These are phyloP conservation scores for Phthorimaea operculella DNA, from an alignment of 1,140 invertebrate species.

Conservation along the genomic window DNA sequence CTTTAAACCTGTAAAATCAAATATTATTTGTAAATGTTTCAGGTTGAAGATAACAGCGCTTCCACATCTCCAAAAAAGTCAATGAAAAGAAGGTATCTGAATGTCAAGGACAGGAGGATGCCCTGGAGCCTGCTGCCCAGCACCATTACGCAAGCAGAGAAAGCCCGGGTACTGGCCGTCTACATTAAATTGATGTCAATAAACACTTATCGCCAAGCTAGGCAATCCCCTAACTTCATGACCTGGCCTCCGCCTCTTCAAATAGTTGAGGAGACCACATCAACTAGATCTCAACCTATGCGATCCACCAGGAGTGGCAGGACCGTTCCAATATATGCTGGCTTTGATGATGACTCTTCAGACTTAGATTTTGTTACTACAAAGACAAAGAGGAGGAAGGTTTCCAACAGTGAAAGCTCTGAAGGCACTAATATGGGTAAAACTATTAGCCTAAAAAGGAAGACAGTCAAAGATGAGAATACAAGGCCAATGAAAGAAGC, in stretches of 20 bases:
- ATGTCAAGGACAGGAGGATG: slow-evolving; percentile 58
- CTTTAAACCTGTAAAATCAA: background rate
- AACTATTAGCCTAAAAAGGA: slow-evolving; percentile 49
- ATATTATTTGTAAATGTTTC: slow-evolving; percentile 15
- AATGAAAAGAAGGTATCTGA: slow-evolving; percentile 54
- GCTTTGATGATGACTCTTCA: slow-evolving; percentile 58
- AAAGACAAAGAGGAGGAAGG: slow-evolving; percentile 51
- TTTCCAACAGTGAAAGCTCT: slow-evolving; percentile 42
- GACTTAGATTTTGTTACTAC: slow-evolving; percentile 54
- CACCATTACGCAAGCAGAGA: slow-evolving; percentile 41
- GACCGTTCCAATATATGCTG: slow-evolving; percentile 51
- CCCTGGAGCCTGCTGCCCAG: slow-evolving; percentile 62
- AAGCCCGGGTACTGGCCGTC: slow-evolving; percentile 49
- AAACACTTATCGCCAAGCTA: slow-evolving; percentile 49
- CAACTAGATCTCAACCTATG: slow-evolving; percentile 41
- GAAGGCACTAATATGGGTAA: slow-evolving; percentile 43
- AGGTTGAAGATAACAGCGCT: slow-evolving; percentile 24
- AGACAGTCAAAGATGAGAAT: slow-evolving; percentile 47
- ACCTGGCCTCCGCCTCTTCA: slow-evolving; percentile 52
- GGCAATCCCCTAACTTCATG: slow-evolving; percentile 41
- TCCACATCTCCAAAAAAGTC: slow-evolving; percentile 27
- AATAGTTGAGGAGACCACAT: slow-evolving; percentile 40
- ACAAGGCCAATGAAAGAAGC: slow-evolving; percentile 41
- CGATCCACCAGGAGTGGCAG: slow-evolving; percentile 58
- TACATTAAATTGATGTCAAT: slow-evolving; percentile 59